These are phyloP conservation scores for Pseudomyrmex flavicornis DNA, from an alignment of 1,140 invertebrate species.

Conservation along the genomic window DNA sequence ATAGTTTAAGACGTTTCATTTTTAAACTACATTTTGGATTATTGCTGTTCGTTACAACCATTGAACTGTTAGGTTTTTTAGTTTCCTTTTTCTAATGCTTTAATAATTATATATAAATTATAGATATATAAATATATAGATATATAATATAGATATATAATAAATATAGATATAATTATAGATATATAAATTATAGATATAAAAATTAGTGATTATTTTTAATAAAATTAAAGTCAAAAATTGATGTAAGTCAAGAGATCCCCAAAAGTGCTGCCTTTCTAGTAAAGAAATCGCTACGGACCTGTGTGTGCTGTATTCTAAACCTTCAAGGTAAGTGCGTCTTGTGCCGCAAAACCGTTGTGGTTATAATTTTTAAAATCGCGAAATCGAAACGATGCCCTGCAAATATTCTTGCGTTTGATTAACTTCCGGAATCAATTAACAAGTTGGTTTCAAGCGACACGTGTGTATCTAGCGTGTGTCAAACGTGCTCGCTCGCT, in stretches of 20 bases:
- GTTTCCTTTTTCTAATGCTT: no score
- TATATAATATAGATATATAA: neutral
- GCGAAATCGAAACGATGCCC: neutral
- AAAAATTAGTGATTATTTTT: no score
- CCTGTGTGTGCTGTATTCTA: neutral
- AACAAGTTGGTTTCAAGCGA: neutral
- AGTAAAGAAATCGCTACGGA: neutral
- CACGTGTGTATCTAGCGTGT: neutral
- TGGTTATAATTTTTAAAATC: neutral
- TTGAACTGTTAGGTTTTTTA: no score
- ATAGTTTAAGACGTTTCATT: no score
- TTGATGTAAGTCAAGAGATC: no score
- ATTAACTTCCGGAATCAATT: neutral
- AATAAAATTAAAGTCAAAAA: no score
- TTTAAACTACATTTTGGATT: no score
- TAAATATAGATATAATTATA: no score
- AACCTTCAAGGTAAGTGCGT: slow-evolving; percentile 22
- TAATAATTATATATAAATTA: neutral
- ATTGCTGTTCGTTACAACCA: no score
- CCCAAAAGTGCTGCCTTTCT: neutral
- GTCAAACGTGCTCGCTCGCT: neutral
- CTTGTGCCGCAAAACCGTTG: neutral
- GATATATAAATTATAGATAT: no score
- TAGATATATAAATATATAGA: no score
- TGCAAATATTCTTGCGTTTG: neutral